These are phyloP conservation scores for Lathamus discolor DNA, from an alignment of 2,113 vertebrate genomes.

Conservation along the genomic window DNA sequence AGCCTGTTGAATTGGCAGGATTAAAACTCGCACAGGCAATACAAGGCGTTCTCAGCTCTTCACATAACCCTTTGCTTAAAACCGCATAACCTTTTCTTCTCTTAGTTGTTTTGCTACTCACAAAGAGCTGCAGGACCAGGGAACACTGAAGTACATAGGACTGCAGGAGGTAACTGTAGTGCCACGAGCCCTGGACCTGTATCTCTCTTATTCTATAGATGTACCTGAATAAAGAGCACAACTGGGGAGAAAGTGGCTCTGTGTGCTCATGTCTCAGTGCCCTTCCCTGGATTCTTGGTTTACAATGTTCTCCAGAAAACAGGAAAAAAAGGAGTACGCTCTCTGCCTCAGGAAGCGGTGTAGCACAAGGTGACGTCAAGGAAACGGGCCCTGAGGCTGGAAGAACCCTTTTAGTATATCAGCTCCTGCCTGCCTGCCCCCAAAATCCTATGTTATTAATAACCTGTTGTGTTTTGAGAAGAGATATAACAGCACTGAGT, in stretches of 20 bases:
- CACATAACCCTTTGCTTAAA: background rate
- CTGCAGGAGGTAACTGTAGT: background rate
- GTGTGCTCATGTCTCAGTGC: background rate
- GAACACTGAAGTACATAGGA: rapidly evolving
- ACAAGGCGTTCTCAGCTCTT: background rate
- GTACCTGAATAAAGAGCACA: background rate
- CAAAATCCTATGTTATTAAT: background rate
- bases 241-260: background rate
- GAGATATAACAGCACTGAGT: background rate
- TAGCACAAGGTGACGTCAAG: background rate
- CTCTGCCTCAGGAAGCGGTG: slow-evolving; percentile 6
- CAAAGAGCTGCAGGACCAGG: background rate
- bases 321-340: background rate
- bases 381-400: background rate
- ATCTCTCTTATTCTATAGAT: background rate
- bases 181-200: background rate
- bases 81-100: background rate
- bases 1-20: background rate
- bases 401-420: background rate
- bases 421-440: background rate
- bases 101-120: background rate
- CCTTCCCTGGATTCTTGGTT: background rate
- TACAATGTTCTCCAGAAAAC: background rate
- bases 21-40: background rate
- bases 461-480: background rate